These are phyloP conservation scores for Turritopsis dohrnii DNA, from an alignment of 30 jellyfish, hydroid and myxozoan species.

Conservation along the genomic window DNA sequence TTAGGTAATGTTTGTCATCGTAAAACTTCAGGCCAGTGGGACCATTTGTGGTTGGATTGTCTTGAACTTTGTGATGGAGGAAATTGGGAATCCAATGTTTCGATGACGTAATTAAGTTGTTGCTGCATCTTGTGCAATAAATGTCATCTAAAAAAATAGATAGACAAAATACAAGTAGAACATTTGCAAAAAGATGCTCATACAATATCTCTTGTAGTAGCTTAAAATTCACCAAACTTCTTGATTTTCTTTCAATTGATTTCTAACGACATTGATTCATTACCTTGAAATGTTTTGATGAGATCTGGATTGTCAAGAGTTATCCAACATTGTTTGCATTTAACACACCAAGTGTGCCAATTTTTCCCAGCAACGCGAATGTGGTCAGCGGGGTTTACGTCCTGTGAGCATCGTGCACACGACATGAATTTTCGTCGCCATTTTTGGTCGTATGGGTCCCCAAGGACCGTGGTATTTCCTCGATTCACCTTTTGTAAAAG, in stretches of 20 bases:
- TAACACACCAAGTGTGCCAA: slow-evolving; percentile 15
- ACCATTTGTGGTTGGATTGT: neutral
- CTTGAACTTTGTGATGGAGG: neutral
- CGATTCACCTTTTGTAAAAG: neutral
- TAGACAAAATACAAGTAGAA: neutral
- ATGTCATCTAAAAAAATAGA: neutral
- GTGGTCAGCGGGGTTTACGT: neutral
- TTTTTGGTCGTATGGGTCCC: neutral
- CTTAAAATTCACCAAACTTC: no score
- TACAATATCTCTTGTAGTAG: no score
- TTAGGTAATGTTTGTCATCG: neutral
- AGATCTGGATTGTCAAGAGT: slow-evolving; percentile 6
- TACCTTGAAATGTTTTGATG: neutral
- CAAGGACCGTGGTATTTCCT: neutral
- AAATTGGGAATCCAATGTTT: neutral
- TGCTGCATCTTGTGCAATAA: slow-evolving; percentile 8
- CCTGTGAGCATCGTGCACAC: neutral
- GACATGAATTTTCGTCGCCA: slow-evolving; percentile 1
- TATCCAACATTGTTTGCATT: slow-evolving; percentile 10
- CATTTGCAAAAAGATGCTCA: neutral
- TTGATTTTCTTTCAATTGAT: no score
- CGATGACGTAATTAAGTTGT: neutral
- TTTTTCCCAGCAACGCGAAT: slow-evolving; percentile 4
- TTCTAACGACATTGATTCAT: no score
- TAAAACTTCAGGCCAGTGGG: neutral